A percentile compares a stretch with the other conserved stretches of the same genome.
Conservation (phyloP, 2,797 vertebrate genomes). For the Coilia nasus region DNA sequence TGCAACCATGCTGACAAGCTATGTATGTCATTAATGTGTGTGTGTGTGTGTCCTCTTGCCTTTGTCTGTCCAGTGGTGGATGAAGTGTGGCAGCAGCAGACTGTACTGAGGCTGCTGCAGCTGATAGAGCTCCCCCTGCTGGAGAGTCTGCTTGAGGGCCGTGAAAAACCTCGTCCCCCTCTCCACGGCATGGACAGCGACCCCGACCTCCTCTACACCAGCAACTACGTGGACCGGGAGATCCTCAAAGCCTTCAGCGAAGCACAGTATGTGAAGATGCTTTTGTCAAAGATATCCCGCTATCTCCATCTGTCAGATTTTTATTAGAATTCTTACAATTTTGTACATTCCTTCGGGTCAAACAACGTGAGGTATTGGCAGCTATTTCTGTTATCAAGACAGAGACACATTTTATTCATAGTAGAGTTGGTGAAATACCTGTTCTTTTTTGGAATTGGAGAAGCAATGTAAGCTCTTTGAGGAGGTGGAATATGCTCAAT, state of each 20-base stretch:
- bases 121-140: conserved; percentile 93
- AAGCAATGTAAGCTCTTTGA: not conserved
- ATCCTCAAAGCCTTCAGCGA: conserved; percentile 96
- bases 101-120: conserved; percentile 88
- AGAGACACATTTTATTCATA: not conserved
- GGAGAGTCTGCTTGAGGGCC: conserved; percentile 84
- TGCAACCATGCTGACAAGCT: not conserved
- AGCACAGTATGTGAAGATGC: conserved; percentile 83
- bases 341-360: not conserved
- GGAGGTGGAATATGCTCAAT: not conserved
- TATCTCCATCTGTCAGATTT: not conserved
- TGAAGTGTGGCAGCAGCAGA: conserved; percentile 95
- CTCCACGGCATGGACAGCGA: conserved; percentile 76
- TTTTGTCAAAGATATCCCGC: not conserved
- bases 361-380: not conserved
- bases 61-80: conserved; percentile 79
- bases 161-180: conserved; percentile 61
- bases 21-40: not conserved
- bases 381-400: not conserved
- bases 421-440: not conserved
- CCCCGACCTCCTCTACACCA: conserved; percentile 78
- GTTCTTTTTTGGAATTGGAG: not conserved
- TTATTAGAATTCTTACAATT: not conserved
- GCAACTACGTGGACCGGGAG: conserved; percentile 90
- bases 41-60: not conserved